Evolutionary conservation across 2,888 invertebrate species (phyloP), one percentile per base, ranked within the genome.

Genomic region (Escarpia spicata): DNA sequence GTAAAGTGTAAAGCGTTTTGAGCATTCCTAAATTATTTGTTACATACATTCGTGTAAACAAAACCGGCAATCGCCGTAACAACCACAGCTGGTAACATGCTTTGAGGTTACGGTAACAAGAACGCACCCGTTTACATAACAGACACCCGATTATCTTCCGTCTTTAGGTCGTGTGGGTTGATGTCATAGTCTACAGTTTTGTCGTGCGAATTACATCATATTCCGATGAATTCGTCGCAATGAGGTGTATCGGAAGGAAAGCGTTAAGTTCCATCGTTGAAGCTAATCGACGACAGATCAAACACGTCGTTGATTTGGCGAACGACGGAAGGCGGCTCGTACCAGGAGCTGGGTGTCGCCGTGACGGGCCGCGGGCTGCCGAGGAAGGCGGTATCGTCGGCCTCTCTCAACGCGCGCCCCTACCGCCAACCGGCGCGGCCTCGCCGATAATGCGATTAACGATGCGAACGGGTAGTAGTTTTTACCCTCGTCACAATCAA

Each of bases 271-370:
- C 12, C 52, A 15, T 52, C 52, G 9, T 52, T 52, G 52, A 9
- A 9, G 75, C 75, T 75, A 75, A 75, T 75, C 75, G 75, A 75
- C 19, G 15, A 26, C 75, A 75, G 75, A 75, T 75, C 75, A 75
- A 75, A 75, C 75, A 75, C 75, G 75, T 75, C 75, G 75, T 75
- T 75, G 75, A 75, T 75, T 75, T 75, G 75, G 75, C n/a, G 75
- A 75, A 26, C 75, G 75, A n/a, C 75, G 75, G 75, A 75, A 75
- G 75, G 4, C 19, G n/a, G 75, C 19, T 26, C 75, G 75, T 75
- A 26, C 75, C 75, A 75, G 75, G 75, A 75, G 75, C 75, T 6
- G 75, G 19, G 75, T 75, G 75, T 75, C 75, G 75, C 75, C 75
- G 75, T 26, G 75, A 6, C 75, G 75, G 75, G 75, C 75, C 26